Evolutionary conservation across 1,140 invertebrate genomes (phyloP), one percentile per base, ranked within the genome.

Genomic region (Stegodyphus dumicola): DNA sequence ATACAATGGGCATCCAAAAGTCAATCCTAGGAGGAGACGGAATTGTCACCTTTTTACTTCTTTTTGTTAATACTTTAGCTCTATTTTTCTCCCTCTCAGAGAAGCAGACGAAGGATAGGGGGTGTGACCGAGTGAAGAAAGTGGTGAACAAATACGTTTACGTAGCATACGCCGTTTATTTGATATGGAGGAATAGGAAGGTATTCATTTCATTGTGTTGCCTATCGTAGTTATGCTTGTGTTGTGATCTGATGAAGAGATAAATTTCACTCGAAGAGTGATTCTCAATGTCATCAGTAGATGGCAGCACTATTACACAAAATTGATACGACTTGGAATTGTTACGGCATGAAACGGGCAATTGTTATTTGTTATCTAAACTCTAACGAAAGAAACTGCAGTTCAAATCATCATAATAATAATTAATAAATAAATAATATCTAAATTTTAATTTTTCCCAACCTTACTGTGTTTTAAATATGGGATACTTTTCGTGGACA

Each of bases 31-130:
- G 51, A n/a, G 17, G 49, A 10, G 18, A 79, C 48, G 18, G 65
- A 70, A 79, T 79, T 69, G 53, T 54, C 66, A 56, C 67, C 17
- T 7, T 7, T 15, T 6, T 69, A 33, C 52, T 78, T 69, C 49
- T 17, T 69, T 69, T 53, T 48, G 52, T 17, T 18, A 7, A n/a
- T 67, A 7, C 7, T 67, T 67, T 17, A 15, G n/a, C 13, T 10
- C n/a, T 74, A 17, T n/a, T 53, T 54, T 54, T 53, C n/a, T n/a
- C 54, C 52, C 51, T 53, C 53, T 53, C 6, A 56, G 9, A 15
- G 9, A 60, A 2, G 9, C 56, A 15, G 15, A 15, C 15, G 56
- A 15, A 60, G 56, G 15, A 60, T n/a, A 13, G 13, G 65, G 11
- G 17, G 11, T 67, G 65, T 17, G 17, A 33, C 33, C 13, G 65